Evolutionary conservation across 2,797 vertebrate species (phyloP).

Genomic region (Adelosebastes latens): DNA sequence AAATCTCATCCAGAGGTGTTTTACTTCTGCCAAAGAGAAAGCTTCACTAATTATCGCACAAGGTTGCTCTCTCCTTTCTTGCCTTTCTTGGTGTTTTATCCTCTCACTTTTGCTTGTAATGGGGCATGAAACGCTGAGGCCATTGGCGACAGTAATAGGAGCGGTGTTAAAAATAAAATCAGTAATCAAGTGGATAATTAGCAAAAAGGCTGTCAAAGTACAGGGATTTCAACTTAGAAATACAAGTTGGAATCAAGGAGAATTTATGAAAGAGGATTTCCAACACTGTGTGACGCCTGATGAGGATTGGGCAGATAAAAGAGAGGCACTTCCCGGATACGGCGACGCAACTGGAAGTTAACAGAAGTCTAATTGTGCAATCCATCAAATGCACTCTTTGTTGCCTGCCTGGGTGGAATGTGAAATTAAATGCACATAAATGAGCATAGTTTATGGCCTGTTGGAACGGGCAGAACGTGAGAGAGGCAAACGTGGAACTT

Average conservation of each 20-base stretch:
- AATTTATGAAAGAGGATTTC: slow-evolving; percentile 33
- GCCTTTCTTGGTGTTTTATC: slow-evolving; percentile 9
- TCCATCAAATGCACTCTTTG: slow-evolving; percentile 54
- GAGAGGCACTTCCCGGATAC: slow-evolving; percentile 13
- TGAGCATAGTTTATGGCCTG: slow-evolving; percentile 39
- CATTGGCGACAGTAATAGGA: slow-evolving; percentile 14
- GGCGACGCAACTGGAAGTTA: slow-evolving; percentile 35
- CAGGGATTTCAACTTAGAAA: not conserved
- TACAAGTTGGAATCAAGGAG: not conserved
- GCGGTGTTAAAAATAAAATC: slow-evolving; percentile 34
- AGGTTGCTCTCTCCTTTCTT: not conserved
- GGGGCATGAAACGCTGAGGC: slow-evolving; percentile 22
- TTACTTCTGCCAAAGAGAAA: slow-evolving; percentile 19
- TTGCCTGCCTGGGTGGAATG: slow-evolving; percentile 41
- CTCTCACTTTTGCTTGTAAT: slow-evolving; percentile 12
- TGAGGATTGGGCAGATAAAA: slow-evolving; percentile 24
- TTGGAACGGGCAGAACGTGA: slow-evolving; percentile 19
- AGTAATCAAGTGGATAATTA: slow-evolving; percentile 53
- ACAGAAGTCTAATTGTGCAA: slow-evolving; percentile 44
- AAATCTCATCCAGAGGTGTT: not conserved
- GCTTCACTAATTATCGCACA: slow-evolving; percentile 15
- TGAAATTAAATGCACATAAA: slow-evolving; percentile 61
- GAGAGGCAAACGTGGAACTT: slow-evolving; percentile 5
- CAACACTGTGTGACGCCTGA: slow-evolving; percentile 2
- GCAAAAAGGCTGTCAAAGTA: slow-evolving; percentile 1